phyloP scores from a whole-genome alignment of 2,113 vertebrate genomes.

The Callospermophilus lateralis region DNA sequence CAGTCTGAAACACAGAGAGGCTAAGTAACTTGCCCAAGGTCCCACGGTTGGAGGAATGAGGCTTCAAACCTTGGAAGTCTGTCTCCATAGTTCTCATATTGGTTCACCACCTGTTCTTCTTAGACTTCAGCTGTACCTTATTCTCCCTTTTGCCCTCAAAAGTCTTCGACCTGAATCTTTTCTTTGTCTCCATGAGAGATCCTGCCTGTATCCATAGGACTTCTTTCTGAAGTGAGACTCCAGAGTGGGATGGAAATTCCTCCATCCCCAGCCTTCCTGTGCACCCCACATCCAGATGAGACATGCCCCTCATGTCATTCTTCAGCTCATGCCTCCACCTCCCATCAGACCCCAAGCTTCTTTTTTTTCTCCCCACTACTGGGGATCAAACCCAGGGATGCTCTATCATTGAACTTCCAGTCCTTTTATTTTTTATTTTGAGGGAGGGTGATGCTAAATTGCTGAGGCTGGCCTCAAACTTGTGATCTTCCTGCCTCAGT shows the following conservation, averaged over 20 bases:
- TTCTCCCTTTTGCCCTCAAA: not conserved
- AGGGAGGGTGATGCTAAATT: no score
- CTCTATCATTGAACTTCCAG: no score
- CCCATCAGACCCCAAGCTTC: not conserved
- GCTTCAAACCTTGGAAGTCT: not conserved
- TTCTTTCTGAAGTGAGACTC: not conserved
- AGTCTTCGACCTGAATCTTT: not conserved
- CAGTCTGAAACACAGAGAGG: not conserved
- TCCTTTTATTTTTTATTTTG: no score
- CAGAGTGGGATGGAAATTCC: not conserved
- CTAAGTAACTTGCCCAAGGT: not conserved
- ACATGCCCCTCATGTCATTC: not conserved
- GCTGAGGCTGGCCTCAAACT: no score
- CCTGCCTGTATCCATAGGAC: not conserved
- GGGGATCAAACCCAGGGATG: no score
- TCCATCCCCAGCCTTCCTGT: not conserved
- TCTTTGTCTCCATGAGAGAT: not conserved
- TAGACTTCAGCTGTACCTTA: not conserved
- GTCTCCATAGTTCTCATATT: not conserved
- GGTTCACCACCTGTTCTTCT: not conserved
- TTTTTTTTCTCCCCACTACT: no score
- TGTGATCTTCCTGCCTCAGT: no score
- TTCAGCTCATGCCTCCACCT: not conserved
- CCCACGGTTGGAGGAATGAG: not conserved
- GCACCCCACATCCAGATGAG: not conserved